Evolutionary conservation across 2,797 vertebrate species (phyloP).

Genomic region (Dendrocincla fuliginosa): DNA sequence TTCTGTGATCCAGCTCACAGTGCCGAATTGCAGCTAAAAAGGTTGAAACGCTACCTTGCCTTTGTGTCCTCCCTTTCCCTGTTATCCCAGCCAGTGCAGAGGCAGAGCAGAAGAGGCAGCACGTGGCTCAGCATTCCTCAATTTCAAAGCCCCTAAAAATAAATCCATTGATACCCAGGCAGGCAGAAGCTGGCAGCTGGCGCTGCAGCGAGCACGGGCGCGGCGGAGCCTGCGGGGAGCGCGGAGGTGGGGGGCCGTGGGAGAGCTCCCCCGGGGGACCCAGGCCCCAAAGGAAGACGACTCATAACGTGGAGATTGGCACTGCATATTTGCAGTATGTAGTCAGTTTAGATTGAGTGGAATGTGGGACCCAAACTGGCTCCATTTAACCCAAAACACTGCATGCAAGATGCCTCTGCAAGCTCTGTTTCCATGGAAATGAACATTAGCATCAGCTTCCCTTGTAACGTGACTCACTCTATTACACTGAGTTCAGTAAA

Average conservation of each 20-base stretch:
- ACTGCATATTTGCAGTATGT: not conserved
- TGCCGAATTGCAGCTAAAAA: not conserved
- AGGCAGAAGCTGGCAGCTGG: not conserved
- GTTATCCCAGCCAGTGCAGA: not conserved
- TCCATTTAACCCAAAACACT: constrained; percentile 50
- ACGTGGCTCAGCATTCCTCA: not conserved
- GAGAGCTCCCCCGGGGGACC: not conserved
- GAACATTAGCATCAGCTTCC: not conserved
- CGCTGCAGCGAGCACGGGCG: not conserved
- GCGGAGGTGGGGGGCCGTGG: not conserved
- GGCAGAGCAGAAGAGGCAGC: not conserved
- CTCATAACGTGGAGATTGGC: not conserved
- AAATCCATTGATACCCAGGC: constrained; percentile 25
- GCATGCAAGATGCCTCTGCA: constrained; percentile 31
- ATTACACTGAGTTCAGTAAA: constrained; percentile 13
- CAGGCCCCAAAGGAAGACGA: not conserved
- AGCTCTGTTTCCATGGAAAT: constrained; percentile 71
- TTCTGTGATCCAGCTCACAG: not conserved
- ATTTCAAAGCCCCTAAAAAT: not conserved
- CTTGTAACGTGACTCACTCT: not conserved
- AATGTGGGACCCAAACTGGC: constrained; percentile 39
- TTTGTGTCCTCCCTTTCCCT: not conserved
- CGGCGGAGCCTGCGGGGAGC: not conserved
- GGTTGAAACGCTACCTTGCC: not conserved
- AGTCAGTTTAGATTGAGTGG: not conserved